Conservation (phyloP, 1,140 invertebrate species). For the Homarus americanus region DNA sequence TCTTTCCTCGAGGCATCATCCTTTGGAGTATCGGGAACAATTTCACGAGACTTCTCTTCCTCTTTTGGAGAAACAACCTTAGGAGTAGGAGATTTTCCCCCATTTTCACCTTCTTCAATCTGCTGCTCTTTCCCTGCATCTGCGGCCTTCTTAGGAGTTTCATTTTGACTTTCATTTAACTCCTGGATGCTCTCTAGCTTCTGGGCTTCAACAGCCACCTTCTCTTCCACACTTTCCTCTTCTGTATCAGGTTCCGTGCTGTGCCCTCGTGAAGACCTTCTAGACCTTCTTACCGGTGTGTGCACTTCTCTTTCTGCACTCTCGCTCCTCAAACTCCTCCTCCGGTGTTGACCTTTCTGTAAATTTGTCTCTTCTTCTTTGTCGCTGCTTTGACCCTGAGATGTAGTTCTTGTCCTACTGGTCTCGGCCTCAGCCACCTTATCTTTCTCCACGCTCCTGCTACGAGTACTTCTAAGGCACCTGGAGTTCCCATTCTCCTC, state of each 20-base stretch:
- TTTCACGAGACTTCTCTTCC: not conserved
- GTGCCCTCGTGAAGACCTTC: not conserved
- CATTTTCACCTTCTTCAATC: not conserved
- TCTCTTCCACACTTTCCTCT: not conserved
- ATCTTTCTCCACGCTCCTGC: constrained; percentile 31
- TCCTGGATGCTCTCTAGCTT: constrained; percentile 39
- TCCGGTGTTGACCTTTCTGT: not conserved
- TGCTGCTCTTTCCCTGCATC: not conserved
- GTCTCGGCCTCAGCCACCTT: constrained; percentile 10
- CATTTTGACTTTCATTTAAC: constrained; percentile 27
- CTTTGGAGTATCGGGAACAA: not conserved
- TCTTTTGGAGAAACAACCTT: not conserved
- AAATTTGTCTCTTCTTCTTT: constrained; percentile 9
- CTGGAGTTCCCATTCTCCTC: constrained; percentile 1
- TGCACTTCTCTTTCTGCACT: constrained; percentile 7
- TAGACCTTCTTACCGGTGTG: not conserved
- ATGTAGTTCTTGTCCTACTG: not conserved
- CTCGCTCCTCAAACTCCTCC: not conserved
- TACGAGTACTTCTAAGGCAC: not conserved
- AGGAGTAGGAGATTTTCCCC: not conserved
- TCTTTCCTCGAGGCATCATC: not conserved
- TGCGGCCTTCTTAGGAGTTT: constrained; percentile 12
- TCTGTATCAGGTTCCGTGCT: constrained; percentile 28
- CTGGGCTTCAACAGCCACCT: not conserved
- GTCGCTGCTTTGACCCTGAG: not conserved